A percentile compares a stretch with the other conserved stretches of the same genome.
phyloP scores from a whole-genome alignment of 2,113 vertebrate genomes.

The Romanogobio albipinnatus region DNA sequence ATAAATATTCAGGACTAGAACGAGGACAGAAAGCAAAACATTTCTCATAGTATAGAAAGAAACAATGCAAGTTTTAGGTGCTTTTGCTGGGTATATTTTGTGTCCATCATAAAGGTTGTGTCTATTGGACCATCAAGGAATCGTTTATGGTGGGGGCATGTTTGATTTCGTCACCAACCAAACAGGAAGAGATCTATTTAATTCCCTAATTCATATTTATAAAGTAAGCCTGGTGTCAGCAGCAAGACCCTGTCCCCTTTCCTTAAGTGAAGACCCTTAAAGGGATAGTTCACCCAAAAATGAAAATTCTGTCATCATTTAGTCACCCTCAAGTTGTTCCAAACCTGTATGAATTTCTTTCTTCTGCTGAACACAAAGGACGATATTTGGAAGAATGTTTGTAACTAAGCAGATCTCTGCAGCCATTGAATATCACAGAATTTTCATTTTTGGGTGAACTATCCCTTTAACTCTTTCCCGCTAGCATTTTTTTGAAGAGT shows the following conservation, averaged over 20 bases:
- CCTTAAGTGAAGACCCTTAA: background rate
- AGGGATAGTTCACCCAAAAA: no score
- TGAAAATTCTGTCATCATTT: no score
- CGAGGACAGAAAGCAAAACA: conserved; percentile 6
- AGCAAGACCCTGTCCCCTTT: background rate
- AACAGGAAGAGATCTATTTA: background rate
- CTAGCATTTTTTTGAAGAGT: no score
- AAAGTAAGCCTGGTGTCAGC: no score
- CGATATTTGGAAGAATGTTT: no score
- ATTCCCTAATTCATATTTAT: background rate
- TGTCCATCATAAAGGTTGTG: background rate
- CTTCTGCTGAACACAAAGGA: no score
- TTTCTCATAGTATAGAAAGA: background rate
- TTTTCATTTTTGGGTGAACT: no score
- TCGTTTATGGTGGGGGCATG: background rate
- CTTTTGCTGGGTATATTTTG: background rate
- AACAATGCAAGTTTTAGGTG: background rate
- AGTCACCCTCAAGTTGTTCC: no score
- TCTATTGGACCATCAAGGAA: background rate
- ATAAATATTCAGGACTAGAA: conserved; percentile 19
- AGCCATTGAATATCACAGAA: no score
- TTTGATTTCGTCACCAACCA: background rate
- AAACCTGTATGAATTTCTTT: no score
- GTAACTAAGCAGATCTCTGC: no score
- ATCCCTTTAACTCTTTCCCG: no score